A percentile compares a stretch with the other conserved stretches of the same genome.
Evolutionary conservation across 37 sponge, comb jelly and placozoan species (phyloP).

Genomic region (Geodia barretti): DNA sequence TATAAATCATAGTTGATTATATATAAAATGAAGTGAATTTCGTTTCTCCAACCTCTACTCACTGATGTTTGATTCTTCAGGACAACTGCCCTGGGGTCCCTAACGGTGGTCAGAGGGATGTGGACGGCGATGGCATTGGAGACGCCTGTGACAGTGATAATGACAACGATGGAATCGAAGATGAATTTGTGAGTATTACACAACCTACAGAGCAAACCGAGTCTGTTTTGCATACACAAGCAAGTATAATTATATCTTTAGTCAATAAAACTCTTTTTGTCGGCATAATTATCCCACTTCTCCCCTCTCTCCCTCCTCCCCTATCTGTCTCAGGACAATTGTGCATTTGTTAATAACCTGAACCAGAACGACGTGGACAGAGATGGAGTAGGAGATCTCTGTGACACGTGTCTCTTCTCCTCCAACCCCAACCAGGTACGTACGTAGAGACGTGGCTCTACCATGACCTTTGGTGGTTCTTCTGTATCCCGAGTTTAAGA

Average conservation of each 20-base stretch:
- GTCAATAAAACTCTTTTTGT: not conserved
- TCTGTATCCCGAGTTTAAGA: too few relatives aligned
- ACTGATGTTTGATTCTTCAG: too few relatives aligned
- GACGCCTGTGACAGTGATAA: constrained; percentile 76
- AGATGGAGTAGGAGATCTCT: constrained; percentile 78
- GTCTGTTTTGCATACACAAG: too few relatives aligned
- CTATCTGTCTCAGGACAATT: constrained; percentile 60
- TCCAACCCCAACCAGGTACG: constrained; percentile 63
- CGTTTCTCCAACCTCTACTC: too few relatives aligned
- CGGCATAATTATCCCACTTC: not conserved
- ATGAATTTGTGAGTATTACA: constrained; percentile 38
- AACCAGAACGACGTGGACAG: constrained; percentile 69
- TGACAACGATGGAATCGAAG: constrained; percentile 73
- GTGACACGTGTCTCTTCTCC: constrained; percentile 81
- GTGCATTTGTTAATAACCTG: constrained; percentile 43
- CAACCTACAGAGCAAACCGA: not conserved
- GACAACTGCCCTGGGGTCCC: constrained; percentile 83
- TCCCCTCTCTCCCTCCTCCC: not conserved
- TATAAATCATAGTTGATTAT: too few relatives aligned
- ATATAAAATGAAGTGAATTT: too few relatives aligned
- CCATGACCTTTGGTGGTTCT: too few relatives aligned
- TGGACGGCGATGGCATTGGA: constrained; percentile 76
- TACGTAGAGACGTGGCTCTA: not conserved
- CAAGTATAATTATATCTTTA: too few relatives aligned
- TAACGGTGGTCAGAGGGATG: constrained; percentile 75